Conservation (phyloP, 2,113 vertebrate genomes). For the Corythoichthys intestinalis region DNA sequence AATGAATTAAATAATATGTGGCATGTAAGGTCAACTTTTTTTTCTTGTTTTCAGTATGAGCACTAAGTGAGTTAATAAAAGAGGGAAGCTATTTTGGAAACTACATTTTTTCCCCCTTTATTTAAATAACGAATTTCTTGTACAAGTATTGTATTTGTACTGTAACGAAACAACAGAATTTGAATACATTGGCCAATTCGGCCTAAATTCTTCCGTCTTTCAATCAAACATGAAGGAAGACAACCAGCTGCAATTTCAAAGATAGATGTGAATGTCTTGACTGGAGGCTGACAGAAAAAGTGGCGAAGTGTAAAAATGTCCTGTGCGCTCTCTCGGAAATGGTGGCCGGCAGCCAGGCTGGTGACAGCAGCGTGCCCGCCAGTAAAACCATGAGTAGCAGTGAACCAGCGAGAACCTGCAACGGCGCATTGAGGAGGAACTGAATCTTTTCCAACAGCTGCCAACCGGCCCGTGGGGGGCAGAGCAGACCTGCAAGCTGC, state of each 20-base stretch:
- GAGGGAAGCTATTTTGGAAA: no score
- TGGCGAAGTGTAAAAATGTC: conserved; percentile 43
- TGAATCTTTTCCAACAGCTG: conserved; percentile 49
- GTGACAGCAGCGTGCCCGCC: conserved; percentile 40
- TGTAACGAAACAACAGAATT: neutral
- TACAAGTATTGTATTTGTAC: neutral
- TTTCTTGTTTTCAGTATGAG: no score
- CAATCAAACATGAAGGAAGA: conserved; percentile 41
- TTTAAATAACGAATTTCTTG: no score
- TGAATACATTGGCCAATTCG: neutral
- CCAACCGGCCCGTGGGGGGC: conserved; percentile 39
- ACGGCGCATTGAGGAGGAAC: conserved; percentile 40
- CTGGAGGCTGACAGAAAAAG: neutral
- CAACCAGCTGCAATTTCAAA: conserved; percentile 41
- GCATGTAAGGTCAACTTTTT: no score
- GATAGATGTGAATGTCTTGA: neutral
- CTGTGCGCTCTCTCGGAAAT: conserved; percentile 33
- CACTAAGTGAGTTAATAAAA: no score
- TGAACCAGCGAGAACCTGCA: conserved; percentile 37
- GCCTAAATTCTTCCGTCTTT: conserved; percentile 12
- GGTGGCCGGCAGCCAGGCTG: conserved; percentile 47
- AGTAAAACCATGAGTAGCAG: conserved; percentile 42
- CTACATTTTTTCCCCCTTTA: no score
- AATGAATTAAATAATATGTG: no score
- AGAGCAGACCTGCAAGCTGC: conserved; percentile 31